A percentile compares a stretch with the other conserved stretches of the same genome.
phyloP scores from a whole-genome alignment of 1,140 invertebrate species.

The Arion vulgaris region DNA sequence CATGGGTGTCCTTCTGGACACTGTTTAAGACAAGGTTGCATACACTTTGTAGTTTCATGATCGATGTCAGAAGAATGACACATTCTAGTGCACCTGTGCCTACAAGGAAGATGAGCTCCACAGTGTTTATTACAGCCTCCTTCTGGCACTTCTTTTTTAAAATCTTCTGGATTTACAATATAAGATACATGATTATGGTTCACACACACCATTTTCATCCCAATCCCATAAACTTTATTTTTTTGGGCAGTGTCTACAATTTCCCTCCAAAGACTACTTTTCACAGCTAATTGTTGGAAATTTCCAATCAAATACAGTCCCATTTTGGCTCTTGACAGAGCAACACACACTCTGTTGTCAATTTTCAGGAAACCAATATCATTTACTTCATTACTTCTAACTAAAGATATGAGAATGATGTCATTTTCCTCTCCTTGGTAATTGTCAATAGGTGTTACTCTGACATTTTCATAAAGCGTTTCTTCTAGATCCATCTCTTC shows the following conservation, averaged over 20 bases:
- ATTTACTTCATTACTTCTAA: constrained; percentile 79
- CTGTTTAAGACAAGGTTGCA: background rate
- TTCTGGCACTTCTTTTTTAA: constrained; percentile 36
- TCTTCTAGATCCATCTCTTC: constrained; percentile 24
- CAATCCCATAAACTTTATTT: constrained; percentile 19
- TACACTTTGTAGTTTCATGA: constrained; percentile 20
- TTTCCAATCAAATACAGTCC: constrained; percentile 82
- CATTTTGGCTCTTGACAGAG: constrained; percentile 84
- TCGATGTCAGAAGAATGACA: constrained; percentile 36
- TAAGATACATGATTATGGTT: constrained; percentile 37
- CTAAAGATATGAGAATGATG: constrained; percentile 86
- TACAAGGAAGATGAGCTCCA: constrained; percentile 31
- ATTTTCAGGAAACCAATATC: constrained; percentile 85
- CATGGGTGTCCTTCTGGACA: constrained; percentile 30
- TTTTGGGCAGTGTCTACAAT: constrained; percentile 29
- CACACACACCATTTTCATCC: constrained; percentile 37
- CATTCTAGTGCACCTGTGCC: constrained; percentile 33
- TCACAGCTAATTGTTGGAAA: constrained; percentile 71
- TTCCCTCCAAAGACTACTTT: constrained; percentile 38
- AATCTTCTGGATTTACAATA: constrained; percentile 20
- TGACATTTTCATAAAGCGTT: constrained; percentile 51
- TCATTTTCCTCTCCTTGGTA: constrained; percentile 84
- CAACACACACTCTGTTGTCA: constrained; percentile 86
- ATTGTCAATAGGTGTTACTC: constrained; percentile 83
- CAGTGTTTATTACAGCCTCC: constrained; percentile 39